Conservation (phyloP, 1,140 invertebrate genomes). For the Tachypleus tridentatus region DNA sequence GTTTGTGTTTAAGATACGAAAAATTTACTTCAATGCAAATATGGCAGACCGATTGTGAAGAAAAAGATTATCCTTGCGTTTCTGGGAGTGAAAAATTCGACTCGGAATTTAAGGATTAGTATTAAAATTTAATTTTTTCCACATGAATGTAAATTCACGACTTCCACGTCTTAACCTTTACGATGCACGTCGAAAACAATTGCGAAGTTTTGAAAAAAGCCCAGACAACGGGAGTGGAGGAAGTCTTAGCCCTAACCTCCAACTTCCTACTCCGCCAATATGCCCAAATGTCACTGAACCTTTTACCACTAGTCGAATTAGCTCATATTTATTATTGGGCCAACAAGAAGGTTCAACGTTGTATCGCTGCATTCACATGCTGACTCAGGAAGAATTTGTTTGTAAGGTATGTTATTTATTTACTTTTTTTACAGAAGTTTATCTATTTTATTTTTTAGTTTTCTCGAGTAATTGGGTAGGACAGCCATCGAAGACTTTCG, state of each 20-base stretch:
- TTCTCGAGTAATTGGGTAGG: too few species aligned
- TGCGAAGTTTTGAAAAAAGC: conserved; percentile 9
- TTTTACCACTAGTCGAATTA: conserved; percentile 22
- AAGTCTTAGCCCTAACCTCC: conserved; percentile 28
- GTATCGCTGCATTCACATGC: conserved; percentile 59
- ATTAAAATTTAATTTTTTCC: too few species aligned
- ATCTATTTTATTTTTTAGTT: too few species aligned
- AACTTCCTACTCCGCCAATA: conserved; percentile 27
- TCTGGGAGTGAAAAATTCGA: too few species aligned
- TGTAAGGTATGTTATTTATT: conserved; percentile 54
- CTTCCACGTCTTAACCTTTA: conserved; percentile 5
- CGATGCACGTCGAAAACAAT: conserved; percentile 15
- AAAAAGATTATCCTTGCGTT: too few species aligned
- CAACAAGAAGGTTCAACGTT: conserved; percentile 51
- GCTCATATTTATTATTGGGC: conserved; percentile 54
- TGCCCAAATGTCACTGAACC: conserved; percentile 21
- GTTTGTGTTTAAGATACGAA: too few species aligned
- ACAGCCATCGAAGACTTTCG: too few species aligned
- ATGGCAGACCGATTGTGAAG: too few species aligned
- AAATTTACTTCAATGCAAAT: too few species aligned
- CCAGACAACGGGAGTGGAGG: not conserved
- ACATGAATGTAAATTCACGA: too few species aligned
- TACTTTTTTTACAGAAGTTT: too few species aligned
- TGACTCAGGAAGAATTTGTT: conserved; percentile 59
- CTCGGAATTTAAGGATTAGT: too few species aligned